Percentiles rank a stretch among this genome's conserved stretches.
Evolutionary conservation across 1,140 invertebrate species (phyloP).

Genomic region (Papilio aristodemus): DNA sequence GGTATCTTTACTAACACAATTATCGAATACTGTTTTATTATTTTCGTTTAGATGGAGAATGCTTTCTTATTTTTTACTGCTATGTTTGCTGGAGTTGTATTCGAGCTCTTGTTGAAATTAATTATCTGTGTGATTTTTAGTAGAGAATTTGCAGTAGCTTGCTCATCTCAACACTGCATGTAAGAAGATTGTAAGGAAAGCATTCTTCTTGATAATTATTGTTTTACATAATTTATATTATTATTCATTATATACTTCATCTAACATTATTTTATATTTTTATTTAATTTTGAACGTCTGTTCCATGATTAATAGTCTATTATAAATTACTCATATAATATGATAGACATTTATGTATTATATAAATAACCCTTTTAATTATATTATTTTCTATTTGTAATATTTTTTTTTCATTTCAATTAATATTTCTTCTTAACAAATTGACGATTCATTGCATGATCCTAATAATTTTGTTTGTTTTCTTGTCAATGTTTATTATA

Average conservation of each 20-base stretch:
- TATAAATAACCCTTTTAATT: constrained; percentile 5
- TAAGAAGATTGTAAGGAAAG: constrained; percentile 56
- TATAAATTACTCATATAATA: constrained; percentile 2
- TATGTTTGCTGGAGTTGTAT: constrained; percentile 44
- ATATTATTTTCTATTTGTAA: not conserved
- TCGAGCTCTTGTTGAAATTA: constrained; percentile 20
- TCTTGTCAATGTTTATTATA: constrained; percentile 60
- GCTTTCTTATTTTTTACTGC: constrained; percentile 65
- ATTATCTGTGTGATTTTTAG: constrained; percentile 44
- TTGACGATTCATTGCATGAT: constrained; percentile 45
- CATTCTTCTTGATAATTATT: constrained; percentile 66
- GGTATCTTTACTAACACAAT: constrained; percentile 70
- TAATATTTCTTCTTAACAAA: constrained; percentile 30
- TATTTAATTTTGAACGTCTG: constrained; percentile 12
- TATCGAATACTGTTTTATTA: constrained; percentile 37
- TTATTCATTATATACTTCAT: constrained; percentile 34
- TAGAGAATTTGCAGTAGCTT: constrained; percentile 40
- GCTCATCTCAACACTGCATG: constrained; percentile 55
- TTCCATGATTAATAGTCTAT: constrained; percentile 30
- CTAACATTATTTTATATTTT: constrained; percentile 19
- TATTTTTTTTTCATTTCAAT: constrained; percentile 33
- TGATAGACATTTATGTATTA: not conserved
- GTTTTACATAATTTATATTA: constrained; percentile 25
- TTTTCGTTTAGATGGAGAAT: constrained; percentile 68
- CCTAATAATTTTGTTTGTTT: constrained; percentile 59